phyloP scores from a whole-genome alignment of 1,140 invertebrate genomes.

The Panagrolaimus sp. region DNA sequence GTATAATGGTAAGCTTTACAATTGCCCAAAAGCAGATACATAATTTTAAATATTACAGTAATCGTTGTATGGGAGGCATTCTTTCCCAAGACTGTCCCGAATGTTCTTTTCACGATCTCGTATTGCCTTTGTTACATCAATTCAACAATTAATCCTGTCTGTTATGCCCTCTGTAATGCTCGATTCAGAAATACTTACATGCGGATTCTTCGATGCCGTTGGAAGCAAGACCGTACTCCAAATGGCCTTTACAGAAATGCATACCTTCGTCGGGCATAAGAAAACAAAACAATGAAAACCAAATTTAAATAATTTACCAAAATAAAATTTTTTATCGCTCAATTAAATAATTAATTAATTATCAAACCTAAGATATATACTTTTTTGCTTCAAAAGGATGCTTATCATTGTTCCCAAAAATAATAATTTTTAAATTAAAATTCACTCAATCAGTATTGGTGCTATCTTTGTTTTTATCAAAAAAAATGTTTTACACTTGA shows the following conservation, averaged over 20 bases:
- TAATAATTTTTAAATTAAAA: no score
- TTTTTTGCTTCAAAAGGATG: no score
- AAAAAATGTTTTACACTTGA: no score
- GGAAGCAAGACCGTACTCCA: slow-evolving; percentile 35
- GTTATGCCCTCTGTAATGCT: slow-evolving; percentile 93
- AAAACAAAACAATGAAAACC: background rate
- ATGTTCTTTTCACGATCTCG: slow-evolving; percentile 85
- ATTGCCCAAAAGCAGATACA: background rate
- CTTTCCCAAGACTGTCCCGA: slow-evolving; percentile 68
- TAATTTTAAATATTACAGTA: slow-evolving; percentile 40
- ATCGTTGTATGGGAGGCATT: slow-evolving; percentile 62
- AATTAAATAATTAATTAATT: no score
- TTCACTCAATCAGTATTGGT: no score
- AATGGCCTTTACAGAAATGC: slow-evolving; percentile 29
- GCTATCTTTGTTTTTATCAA: no score
- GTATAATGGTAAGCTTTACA: slow-evolving; percentile 78
- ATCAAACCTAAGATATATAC: no score
- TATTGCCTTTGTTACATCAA: slow-evolving; percentile 99
- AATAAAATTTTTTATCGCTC: no score
- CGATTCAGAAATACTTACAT: slow-evolving; percentile 91
- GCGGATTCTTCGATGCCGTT: slow-evolving; percentile 89
- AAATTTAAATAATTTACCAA: no score
- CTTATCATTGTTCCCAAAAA: no score
- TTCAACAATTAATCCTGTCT: slow-evolving; percentile 80
- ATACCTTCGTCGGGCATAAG: slow-evolving; percentile 17